Conservation (phyloP, 2,113 vertebrate species). For the Perca schrenkii region DNA sequence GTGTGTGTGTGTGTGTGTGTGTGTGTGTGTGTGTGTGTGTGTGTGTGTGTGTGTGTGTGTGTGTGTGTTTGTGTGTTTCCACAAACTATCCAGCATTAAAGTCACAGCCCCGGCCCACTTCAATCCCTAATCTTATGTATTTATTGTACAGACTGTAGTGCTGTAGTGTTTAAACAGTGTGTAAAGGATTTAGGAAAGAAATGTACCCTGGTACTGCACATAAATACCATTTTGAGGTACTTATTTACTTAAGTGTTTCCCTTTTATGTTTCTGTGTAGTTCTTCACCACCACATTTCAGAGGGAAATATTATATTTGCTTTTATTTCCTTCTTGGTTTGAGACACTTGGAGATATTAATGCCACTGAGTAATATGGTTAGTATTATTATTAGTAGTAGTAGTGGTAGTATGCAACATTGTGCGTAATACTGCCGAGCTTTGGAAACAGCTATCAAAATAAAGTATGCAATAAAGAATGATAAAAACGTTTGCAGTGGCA, state of each 20-base stretch:
- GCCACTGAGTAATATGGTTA: neutral
- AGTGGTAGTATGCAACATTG: neutral
- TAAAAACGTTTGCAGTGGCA: neutral
- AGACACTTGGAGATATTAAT: neutral
- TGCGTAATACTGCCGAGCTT: neutral
- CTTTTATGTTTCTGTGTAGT: neutral
- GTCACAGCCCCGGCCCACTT: no score
- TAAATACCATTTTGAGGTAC: neutral
- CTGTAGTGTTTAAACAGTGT: neutral
- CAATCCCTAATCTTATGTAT: neutral
- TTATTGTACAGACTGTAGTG: neutral
- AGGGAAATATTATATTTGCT: neutral
- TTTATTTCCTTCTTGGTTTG: conserved; percentile 17
- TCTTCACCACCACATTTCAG: neutral
- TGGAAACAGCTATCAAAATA: neutral
- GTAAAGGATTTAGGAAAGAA: no score
- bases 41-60: no score
- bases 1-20: no score
- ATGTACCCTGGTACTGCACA: neutral
- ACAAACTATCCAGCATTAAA: no score
- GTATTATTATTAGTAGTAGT: neutral
- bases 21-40: no score
- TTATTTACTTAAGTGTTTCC: neutral
- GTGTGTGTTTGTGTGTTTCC: no score
- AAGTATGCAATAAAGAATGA: neutral